Base-by-base conservation (phyloP, 2,888 invertebrate species). In the Limenitis camilla region DNA sequence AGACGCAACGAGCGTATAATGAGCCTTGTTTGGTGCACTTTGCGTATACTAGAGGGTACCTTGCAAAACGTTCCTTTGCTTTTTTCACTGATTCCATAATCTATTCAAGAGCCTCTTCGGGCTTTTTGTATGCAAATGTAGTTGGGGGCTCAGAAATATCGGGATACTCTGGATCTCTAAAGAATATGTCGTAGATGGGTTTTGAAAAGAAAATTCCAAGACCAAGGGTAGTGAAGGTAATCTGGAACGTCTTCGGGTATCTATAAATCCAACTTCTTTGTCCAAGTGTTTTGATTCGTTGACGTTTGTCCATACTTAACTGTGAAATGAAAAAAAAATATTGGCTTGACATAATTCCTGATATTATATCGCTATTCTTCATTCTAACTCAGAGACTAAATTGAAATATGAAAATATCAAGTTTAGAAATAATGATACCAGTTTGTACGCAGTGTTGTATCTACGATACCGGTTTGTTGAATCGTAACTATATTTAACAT, bases 11-110 rank as follows among this genome's bases (percentile, higher is more conserved):
- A 0, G 96, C 96, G 83, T 97, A 97, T 0, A 87, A 65, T 1
- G 89, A 70, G 1, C 92, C 94, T 66, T 91, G 89, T 62, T 90
- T 90, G 5, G 91, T 88, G 75, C 96, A 96, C 75, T 93, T 91
- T 0, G 90, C 90, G 57, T 95, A 87, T 42, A 95, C 68, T 43
- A 91, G 62, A 0, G 96, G 96, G 81, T 94, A 96, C 61, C 92
- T 91, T 47, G 90, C 90, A 49, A 95, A 84, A 63, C 96, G 89
- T 52, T 90, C 88, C 68, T 89, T 92, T 1, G 96, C 95, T 74
- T 90, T 93, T 52, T 88, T 88, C n/a, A 95, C 93, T 28, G 94
- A 90, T 80, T 96, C 95, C 95, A 96, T 95, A 64, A 53, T 63
- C 72, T 71, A 45, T 59, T 59, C 31, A 61, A 59, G 32, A 63